Conservation (phyloP, 2,113 vertebrate species). For the Eonycteris spelaea region DNA sequence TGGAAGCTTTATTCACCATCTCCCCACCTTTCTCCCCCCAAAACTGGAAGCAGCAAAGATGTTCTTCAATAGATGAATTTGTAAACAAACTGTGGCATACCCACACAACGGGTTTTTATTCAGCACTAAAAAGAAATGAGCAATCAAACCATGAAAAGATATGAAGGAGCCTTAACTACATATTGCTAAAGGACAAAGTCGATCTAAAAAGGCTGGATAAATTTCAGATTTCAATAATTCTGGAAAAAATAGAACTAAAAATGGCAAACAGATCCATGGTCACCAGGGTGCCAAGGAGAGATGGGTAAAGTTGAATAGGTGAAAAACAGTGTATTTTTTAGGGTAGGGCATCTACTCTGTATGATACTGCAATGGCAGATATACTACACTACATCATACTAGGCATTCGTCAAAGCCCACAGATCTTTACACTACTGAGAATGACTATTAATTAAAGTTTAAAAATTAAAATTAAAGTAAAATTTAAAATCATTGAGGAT, state of each 20-base stretch:
- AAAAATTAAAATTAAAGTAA: neutral
- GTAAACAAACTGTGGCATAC: neutral
- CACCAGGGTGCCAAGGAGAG: too few species aligned
- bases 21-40: rapidly evolving
- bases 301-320: neutral
- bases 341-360: neutral
- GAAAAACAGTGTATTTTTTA: neutral
- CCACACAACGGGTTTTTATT: neutral
- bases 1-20: neutral
- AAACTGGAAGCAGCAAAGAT: neutral
- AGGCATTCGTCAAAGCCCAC: neutral
- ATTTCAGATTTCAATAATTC: neutral
- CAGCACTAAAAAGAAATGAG: neutral
- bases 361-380: neutral
- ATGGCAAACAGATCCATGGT: neutral
- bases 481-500: neutral
- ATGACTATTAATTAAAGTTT: neutral
- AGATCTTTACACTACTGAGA: neutral
- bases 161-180: neutral
- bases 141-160: neutral
- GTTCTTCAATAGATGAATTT: neutral
- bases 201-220: neutral
- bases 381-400: neutral
- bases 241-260: neutral
- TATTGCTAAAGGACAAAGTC: neutral